phyloP scores from a whole-genome alignment of 2,113 vertebrate genomes.

The Dromiciops gliroides region DNA sequence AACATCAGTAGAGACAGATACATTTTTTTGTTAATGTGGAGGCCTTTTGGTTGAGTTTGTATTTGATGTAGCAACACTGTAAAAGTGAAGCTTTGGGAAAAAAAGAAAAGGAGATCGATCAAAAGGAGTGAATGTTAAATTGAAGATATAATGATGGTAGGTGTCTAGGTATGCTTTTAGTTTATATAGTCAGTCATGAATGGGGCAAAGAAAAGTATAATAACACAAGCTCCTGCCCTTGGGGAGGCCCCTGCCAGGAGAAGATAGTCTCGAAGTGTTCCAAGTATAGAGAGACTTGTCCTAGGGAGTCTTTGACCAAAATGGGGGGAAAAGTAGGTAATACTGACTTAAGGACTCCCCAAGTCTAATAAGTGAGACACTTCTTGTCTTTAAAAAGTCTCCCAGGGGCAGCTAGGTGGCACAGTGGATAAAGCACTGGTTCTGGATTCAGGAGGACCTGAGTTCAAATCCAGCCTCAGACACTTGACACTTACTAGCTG shows the following conservation, averaged over 20 bases:
- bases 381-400: background rate
- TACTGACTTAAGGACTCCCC: background rate
- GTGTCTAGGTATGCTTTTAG: background rate
- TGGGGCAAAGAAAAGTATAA: background rate
- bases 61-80: background rate
- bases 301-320: background rate
- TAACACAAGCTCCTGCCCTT: background rate
- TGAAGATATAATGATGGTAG: background rate
- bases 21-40: background rate
- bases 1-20: background rate
- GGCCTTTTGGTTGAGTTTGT: background rate
- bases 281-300: background rate
- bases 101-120: background rate
- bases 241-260: background rate
- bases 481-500: no score
- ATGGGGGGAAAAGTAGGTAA: background rate
- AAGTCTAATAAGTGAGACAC: background rate
- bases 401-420: no score
- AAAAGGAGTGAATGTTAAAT: background rate
- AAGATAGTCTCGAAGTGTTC: background rate
- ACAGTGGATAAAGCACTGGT: no score
- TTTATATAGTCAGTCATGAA: background rate
- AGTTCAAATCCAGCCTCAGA: no score
- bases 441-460: no score
- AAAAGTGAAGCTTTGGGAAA: background rate